Percentiles rank a stretch among this genome's conserved stretches.
Evolutionary conservation across 2,888 invertebrate species (phyloP).

Genomic region (Drosophila meridiana): DNA sequence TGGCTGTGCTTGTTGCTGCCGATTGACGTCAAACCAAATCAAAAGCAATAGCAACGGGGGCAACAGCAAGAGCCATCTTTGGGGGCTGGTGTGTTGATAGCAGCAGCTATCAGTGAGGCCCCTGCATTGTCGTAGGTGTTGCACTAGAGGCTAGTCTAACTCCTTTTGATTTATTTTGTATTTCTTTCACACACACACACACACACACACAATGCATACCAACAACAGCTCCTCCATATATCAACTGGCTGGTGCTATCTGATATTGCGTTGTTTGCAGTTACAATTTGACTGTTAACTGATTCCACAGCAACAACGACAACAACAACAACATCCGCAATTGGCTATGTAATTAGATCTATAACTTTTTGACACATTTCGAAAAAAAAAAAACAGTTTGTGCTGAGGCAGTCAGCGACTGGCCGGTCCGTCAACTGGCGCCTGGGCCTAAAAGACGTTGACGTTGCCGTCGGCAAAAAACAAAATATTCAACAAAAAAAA

Average conservation of each 20-base stretch:
- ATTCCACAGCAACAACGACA: constrained; percentile 18
- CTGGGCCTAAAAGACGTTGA: constrained; percentile 69
- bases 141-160: constrained; percentile 20
- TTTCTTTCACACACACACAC: not conserved
- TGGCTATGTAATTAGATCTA: constrained; percentile 63
- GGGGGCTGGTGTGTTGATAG: constrained; percentile 61
- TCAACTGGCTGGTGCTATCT: constrained; percentile 38
- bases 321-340: constrained; percentile 18
- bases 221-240: constrained; percentile 31
- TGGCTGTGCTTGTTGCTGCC: constrained; percentile 71
- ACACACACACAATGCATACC: not conserved
- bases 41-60: constrained; percentile 35
- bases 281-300: constrained; percentile 51
- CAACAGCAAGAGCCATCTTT: constrained; percentile 47
- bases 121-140: constrained; percentile 57
- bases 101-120: constrained; percentile 60
- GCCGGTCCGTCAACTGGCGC: constrained; percentile 55
- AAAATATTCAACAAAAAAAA: constrained; percentile 11
- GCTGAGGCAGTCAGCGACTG: constrained; percentile 46
- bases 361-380: constrained; percentile 62
- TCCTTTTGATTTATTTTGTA: constrained; percentile 10
- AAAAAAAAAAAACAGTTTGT: constrained; percentile 29
- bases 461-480: constrained; percentile 68
- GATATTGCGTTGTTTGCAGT: constrained; percentile 58
- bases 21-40: constrained; percentile 75